Conservation (phyloP, 1,140 invertebrate genomes). For the Drosophila repletoides region DNA sequence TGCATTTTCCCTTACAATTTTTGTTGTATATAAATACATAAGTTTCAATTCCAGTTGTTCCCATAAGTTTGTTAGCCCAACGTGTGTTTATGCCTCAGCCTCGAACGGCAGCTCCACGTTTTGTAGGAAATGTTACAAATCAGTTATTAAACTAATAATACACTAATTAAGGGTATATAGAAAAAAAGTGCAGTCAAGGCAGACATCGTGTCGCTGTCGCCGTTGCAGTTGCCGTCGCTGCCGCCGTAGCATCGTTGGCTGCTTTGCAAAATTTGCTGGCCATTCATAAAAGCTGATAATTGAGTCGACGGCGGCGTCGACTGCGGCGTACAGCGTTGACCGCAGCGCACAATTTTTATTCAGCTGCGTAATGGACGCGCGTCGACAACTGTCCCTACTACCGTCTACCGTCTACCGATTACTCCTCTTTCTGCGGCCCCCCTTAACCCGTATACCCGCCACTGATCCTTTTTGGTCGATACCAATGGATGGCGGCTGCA, state of each 20-base stretch:
- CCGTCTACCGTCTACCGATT: not conserved
- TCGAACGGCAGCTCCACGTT: no score
- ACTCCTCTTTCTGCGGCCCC: not conserved
- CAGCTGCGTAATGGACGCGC: slow-evolving; percentile 39
- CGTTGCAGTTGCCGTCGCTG: slow-evolving; percentile 38
- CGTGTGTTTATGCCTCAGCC: no score
- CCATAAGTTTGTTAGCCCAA: no score
- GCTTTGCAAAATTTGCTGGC: slow-evolving; percentile 55
- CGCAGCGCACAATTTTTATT: slow-evolving; percentile 36
- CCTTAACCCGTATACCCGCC: not conserved
- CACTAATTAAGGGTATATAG: not conserved
- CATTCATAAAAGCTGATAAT: slow-evolving; percentile 68
- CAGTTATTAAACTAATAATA: not conserved
- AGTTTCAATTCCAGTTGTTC: no score
- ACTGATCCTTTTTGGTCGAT: slow-evolving; percentile 22
- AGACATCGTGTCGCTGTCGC: slow-evolving; percentile 19
- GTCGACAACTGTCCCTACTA: slow-evolving; percentile 9
- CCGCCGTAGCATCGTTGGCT: slow-evolving; percentile 17
- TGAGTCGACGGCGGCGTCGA: slow-evolving; percentile 39
- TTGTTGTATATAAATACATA: no score
- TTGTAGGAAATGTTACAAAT: not conserved
- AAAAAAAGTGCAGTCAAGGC: slow-evolving; percentile 16
- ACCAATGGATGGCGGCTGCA: not conserved
- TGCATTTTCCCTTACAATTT: no score
- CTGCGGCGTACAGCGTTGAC: slow-evolving; percentile 18